Conservation (phyloP, 2,113 vertebrate genomes). For the Engraulis encrasicolus region DNA sequence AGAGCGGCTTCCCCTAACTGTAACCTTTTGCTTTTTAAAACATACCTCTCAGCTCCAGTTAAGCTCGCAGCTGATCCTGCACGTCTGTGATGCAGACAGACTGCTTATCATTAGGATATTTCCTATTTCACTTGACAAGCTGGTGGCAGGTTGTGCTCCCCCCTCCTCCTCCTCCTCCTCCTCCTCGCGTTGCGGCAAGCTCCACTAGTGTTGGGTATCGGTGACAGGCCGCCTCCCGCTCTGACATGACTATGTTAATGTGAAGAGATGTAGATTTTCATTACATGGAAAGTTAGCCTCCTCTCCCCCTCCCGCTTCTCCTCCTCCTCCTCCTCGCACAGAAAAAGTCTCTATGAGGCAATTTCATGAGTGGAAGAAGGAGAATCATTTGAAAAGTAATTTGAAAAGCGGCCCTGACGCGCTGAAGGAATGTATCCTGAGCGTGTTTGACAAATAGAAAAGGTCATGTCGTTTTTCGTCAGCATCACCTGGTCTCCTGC, state of each 20-base stretch:
- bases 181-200: constrained; percentile 61
- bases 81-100: constrained; percentile 61
- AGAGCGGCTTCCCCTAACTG: constrained; percentile 43
- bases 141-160: constrained; percentile 73
- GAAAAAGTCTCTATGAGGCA: constrained; percentile 40
- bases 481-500: constrained; percentile 56
- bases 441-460: constrained; percentile 72
- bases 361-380: constrained; percentile 51
- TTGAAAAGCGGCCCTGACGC: constrained; percentile 55
- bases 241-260: constrained; percentile 70
- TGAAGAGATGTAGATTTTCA: constrained; percentile 67
- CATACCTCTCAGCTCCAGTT: constrained; percentile 61
- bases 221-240: constrained; percentile 68
- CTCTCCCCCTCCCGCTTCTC: not conserved
- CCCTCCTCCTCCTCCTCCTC: constrained; percentile 60
- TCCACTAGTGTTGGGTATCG: constrained; percentile 68
- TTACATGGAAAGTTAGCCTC: constrained; percentile 52
- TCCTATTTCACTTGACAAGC: constrained; percentile 75
- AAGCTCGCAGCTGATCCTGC: constrained; percentile 42
- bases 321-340: constrained; percentile 34
- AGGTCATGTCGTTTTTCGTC: constrained; percentile 70
- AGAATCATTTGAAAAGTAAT: constrained; percentile 52
- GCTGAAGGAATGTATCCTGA: constrained; percentile 61
- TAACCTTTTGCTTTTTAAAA: constrained; percentile 68
- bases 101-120: constrained; percentile 75